phyloP scores from a whole-genome alignment of 2,113 vertebrate species.

The Tupaia chinensis region DNA sequence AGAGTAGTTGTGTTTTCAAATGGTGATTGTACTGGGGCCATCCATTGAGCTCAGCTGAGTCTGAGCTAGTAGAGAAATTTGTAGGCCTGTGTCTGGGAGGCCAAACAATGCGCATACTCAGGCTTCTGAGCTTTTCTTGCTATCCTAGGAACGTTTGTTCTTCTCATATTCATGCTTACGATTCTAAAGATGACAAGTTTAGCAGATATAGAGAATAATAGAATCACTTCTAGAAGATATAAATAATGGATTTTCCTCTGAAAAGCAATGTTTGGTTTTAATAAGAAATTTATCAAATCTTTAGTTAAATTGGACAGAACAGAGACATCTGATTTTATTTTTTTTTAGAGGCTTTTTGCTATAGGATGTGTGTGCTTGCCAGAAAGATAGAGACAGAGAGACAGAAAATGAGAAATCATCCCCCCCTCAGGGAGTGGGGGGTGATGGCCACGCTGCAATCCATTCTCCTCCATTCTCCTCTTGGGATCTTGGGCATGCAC shows the following conservation, averaged over 20 bases:
- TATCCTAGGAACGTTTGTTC: neutral
- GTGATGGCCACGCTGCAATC: too few relatives aligned
- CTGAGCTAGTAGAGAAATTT: neutral
- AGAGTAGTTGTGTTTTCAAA: neutral
- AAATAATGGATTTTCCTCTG: slow-evolving; percentile 40
- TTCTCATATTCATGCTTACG: neutral
- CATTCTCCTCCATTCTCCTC: too few relatives aligned
- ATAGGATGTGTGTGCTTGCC: too few relatives aligned
- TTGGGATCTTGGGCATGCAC: too few relatives aligned
- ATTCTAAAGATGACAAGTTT: slow-evolving; percentile 17
- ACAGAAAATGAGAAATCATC: too few relatives aligned
- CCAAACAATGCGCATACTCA: neutral
- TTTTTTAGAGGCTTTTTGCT: too few relatives aligned
- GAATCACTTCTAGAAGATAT: slow-evolving; percentile 11
- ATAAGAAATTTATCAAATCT: slow-evolving; percentile 43
- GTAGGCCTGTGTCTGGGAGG: neutral
- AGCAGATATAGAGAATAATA: neutral
- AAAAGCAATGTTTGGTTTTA: slow-evolving; percentile 45
- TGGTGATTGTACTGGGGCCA: neutral
- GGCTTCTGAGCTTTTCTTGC: neutral
- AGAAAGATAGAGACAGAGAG: too few relatives aligned
- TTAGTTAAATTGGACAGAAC: slow-evolving; percentile 47
- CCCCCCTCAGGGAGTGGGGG: too few relatives aligned
- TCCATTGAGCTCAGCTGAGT: neutral
- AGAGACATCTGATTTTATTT: slow-evolving; percentile 8